phyloP scores from a whole-genome alignment of 1,140 invertebrate genomes.

The Trachymyrmex septentrionalis region DNA sequence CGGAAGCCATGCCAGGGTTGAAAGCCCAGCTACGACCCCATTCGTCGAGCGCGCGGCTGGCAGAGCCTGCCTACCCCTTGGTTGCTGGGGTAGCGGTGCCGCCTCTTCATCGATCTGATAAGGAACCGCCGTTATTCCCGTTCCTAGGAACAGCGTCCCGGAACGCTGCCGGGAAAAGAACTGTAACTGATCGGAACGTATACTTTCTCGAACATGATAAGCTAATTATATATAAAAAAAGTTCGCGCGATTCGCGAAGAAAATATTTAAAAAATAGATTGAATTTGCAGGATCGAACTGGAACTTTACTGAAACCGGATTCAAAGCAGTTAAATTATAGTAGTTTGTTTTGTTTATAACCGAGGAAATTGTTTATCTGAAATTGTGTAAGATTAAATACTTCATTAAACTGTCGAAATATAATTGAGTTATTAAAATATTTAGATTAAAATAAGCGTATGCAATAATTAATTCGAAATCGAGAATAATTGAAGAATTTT shows the following conservation, averaged over 20 bases:
- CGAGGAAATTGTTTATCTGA: not conserved
- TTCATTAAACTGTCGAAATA: not conserved
- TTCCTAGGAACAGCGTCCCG: conserved; percentile 38
- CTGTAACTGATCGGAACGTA: not conserved
- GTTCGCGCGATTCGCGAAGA: not conserved
- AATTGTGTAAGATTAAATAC: not conserved
- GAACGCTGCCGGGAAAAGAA: conserved; percentile 14
- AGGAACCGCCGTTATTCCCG: conserved; percentile 58
- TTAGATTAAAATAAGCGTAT: not conserved
- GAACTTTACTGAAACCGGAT: not conserved
- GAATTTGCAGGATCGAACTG: not conserved
- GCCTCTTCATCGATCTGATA: conserved; percentile 84
- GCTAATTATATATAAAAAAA: not conserved
- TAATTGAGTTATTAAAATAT: not conserved
- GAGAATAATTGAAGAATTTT: not conserved
- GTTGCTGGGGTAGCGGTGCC: conserved; percentile 80
- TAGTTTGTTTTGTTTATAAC: not conserved
- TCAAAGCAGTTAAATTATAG: not conserved
- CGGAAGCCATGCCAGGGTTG: conserved; percentile 70
- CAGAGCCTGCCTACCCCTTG: conserved; percentile 65
- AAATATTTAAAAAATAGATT: not conserved
- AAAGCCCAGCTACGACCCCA: conserved; percentile 67
- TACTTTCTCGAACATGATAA: not conserved
- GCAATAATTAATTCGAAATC: not conserved
- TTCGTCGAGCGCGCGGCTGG: conserved; percentile 77